Base-by-base conservation (phyloP, 2,888 invertebrate species). In the Ectemnius lituratus region DNA sequence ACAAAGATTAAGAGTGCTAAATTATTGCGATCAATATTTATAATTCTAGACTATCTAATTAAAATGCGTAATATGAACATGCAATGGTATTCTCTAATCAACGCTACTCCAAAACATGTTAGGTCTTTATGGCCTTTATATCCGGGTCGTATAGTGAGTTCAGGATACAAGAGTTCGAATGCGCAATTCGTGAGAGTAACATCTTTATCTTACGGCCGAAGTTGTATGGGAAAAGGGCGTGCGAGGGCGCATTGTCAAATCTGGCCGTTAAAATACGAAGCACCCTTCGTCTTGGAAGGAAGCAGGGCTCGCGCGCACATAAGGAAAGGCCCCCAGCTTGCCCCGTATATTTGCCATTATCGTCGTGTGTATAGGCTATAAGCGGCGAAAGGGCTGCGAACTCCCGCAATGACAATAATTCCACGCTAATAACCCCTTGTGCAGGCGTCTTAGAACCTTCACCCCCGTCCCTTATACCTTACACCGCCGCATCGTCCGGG, bases 261-360 rank as follows among this genome's bases (percentile, higher is more conserved):
- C 85, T 85, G 84, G 74, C 85, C 87, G 87, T 89, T 90, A 88
- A 90, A 90, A 88, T 88, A 88, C 84, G 87, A 82, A 84, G 85
- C 84, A 78, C 84, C 85, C 83, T 81, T 80, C 76, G 72, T 81
- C 83, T 83, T 75, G 62, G 73, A 83, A 76, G 81, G 72, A 71
- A 67, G 66, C 59, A 56, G 67, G 37, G 69, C 79, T 61, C 63
- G 67, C 71, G 70, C 70, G 76, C 70, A 63, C 62, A 66, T 45
- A 68, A 37, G 37, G 37, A 37, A 37, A 37, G 37, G 37, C 37
- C 37, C 37, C 80, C 79, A 52, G 16, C 67, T 65, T 61, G 47
- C 64, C 27, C 37, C 18, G 57, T 56, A 62, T 74, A 73, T 75
- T 70, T 82, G 78, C 80, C 73, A 83, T 86, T 84, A 86, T 85